A percentile compares a stretch with the other conserved stretches of the same genome.
phyloP scores from a whole-genome alignment of 2,888 invertebrate genomes.

The Latrodectus elegans region DNA sequence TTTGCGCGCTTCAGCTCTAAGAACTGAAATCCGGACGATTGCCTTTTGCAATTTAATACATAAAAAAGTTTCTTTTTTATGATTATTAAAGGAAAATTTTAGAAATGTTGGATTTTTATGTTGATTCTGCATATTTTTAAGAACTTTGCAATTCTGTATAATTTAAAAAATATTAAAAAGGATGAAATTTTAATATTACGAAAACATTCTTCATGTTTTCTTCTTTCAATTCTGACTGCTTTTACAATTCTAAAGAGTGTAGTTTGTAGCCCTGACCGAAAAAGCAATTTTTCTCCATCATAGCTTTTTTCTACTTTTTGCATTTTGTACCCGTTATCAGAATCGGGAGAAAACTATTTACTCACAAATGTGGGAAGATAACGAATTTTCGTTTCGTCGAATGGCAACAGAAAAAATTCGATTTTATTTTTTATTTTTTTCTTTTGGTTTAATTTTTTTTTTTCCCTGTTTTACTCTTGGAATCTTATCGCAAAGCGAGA shows the following conservation, averaged over 20 bases:
- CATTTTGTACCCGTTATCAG: constrained; percentile 61
- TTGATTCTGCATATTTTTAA: no score
- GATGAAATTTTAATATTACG: no score
- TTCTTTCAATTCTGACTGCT: background rate
- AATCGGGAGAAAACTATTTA: constrained; percentile 66
- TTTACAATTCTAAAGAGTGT: background rate
- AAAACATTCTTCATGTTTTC: no score
- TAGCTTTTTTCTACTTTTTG: constrained; percentile 42
- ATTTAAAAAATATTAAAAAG: no score
- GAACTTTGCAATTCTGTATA: no score
- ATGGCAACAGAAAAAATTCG: constrained; percentile 15
- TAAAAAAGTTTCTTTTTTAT: no score
- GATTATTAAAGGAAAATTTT: no score
- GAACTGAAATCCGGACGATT: no score
- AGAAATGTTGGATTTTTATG: no score
- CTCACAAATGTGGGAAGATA: constrained; percentile 69
- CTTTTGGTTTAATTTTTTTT: constrained; percentile 8
- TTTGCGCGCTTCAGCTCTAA: no score
- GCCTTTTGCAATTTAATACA: no score
- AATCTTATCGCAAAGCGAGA: constrained; percentile 27
- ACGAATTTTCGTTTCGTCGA: constrained; percentile 62
- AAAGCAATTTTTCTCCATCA: constrained; percentile 46
- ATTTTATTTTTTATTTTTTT: constrained; percentile 16
- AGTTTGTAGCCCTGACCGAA: constrained; percentile 28
- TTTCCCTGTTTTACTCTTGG: constrained; percentile 1